A percentile compares a stretch with the other conserved stretches of the same genome.
These are phyloP conservation scores for Salarias fasciatus DNA, from an alignment of 2,797 vertebrate genomes.

Conservation along the genomic window DNA sequence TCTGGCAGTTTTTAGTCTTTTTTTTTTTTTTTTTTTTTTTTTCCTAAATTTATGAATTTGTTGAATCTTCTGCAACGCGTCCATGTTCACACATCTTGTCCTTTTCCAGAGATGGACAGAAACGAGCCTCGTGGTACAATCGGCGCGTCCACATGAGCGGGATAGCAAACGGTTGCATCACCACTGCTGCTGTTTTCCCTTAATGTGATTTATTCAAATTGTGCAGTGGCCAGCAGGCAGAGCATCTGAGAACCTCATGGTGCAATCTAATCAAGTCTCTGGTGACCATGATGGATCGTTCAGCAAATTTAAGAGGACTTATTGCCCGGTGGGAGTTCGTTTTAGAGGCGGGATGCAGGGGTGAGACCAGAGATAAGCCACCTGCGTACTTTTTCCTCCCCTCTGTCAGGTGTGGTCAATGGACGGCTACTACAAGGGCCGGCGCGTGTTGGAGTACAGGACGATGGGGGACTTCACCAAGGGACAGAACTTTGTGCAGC, in stretches of 20 bases:
- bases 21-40: too few species aligned
- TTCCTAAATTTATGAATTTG: too few species aligned
- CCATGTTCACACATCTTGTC: too few species aligned
- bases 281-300: slow-evolving; percentile 15
- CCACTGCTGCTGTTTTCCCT: slow-evolving; percentile 2
- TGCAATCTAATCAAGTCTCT: slow-evolving; percentile 27
- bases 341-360: not conserved
- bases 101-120: too few species aligned
- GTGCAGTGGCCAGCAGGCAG: not conserved
- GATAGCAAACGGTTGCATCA: not conserved
- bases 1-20: too few species aligned
- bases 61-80: too few species aligned
- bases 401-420: slow-evolving; percentile 92
- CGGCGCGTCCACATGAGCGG: too few species aligned
- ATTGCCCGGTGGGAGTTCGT: slow-evolving; percentile 2
- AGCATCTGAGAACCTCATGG: slow-evolving; percentile 6
- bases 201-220: slow-evolving; percentile 15
- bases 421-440: slow-evolving; percentile 94
- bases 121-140: too few species aligned
- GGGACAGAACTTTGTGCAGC: slow-evolving; percentile 95
- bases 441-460: slow-evolving; percentile 92
- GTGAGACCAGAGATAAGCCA: slow-evolving; percentile 1
- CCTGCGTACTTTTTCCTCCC: not conserved
- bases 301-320: slow-evolving; percentile 10
- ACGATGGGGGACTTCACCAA: slow-evolving; percentile 91